phyloP scores from a whole-genome alignment of 2,888 invertebrate species.

The Mimachlamys varia region DNA sequence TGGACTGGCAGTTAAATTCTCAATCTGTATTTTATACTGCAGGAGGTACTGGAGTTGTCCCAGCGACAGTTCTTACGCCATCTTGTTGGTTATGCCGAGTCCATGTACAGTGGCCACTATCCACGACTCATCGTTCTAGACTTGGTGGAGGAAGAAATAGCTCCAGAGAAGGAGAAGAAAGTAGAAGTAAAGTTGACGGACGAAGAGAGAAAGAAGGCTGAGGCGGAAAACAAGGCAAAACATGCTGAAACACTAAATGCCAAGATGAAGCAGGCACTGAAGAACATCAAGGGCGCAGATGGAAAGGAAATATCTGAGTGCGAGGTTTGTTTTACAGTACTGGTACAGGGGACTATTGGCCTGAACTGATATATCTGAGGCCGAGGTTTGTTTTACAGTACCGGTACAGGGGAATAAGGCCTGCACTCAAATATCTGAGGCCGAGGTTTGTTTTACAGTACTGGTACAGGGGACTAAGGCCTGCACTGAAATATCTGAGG shows the following conservation, averaged over 20 bases:
- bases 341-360: no score
- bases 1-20: no score
- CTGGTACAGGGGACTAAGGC: no score
- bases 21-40: constrained; percentile 28
- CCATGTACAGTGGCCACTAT: constrained; percentile 67
- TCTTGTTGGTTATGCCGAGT: constrained; percentile 64
- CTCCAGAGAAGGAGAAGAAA: constrained; percentile 34
- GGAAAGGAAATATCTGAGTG: background rate
- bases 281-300: constrained; percentile 20
- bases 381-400: no score
- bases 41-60: constrained; percentile 78
- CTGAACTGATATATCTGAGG: no score
- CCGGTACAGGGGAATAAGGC: no score
- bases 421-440: no score
- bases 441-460: no score
- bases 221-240: constrained; percentile 37
- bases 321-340: background rate
- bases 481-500: no score
- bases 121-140: constrained; percentile 74
- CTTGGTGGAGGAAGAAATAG: constrained; percentile 51
- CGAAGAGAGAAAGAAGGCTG: constrained; percentile 39
- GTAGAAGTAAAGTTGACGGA: constrained; percentile 33
- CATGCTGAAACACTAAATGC: constrained; percentile 39
- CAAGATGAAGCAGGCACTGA: background rate
- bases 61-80: constrained; percentile 79